Base-by-base conservation (phyloP, 2,888 invertebrate genomes). In the Xestia sexstrigata region DNA sequence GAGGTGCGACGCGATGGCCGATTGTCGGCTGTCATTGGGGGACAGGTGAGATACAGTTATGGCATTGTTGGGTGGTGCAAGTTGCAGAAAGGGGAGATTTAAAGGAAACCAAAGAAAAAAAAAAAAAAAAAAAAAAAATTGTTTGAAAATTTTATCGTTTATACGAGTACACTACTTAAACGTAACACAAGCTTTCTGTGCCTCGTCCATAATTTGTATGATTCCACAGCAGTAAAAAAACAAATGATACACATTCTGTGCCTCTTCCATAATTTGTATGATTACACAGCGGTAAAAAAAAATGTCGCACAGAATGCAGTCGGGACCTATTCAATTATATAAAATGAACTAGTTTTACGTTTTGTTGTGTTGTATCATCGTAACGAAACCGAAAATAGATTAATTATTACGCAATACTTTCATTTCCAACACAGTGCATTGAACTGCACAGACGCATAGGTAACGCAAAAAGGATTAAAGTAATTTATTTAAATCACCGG, bases 1-100 rank as follows among this genome's bases (percentile, higher is more conserved):
- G 70, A 67, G 74, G 62, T 68, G 77, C 26, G 49, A 55, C 15
- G 20, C 49, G 63, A 47, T 39, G 66, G 52, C 20, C 35, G 39
- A 60, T 63, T 72, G 74, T 49, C 23, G 47, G 23, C 35, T 78
- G 75, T 55, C 74, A 77, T 30, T 13, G 63, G 4, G 55, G 62
- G 30, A 42, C 42, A n/a, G 65, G 8, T 17, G 42, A n/a, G 42
- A n/a, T 86, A 86, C 87, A 71, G 87, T 84, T 85, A 81, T 67
- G 69, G 47, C 30, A 49, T 52, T 74, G 35, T 20, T 39, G 35
- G 45, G 66, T 77, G 84, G 78, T 70, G 13, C 66, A 79, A 84
- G 71, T 60, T 63, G 5, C 2, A 52, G 45, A 30, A 35, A 11
- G 4, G 0, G 13, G 68, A 2, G 69, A n/a, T 66, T 58, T 17